Evolutionary conservation across 1,140 invertebrate species (phyloP).

Genomic region (Cyclina sinensis): DNA sequence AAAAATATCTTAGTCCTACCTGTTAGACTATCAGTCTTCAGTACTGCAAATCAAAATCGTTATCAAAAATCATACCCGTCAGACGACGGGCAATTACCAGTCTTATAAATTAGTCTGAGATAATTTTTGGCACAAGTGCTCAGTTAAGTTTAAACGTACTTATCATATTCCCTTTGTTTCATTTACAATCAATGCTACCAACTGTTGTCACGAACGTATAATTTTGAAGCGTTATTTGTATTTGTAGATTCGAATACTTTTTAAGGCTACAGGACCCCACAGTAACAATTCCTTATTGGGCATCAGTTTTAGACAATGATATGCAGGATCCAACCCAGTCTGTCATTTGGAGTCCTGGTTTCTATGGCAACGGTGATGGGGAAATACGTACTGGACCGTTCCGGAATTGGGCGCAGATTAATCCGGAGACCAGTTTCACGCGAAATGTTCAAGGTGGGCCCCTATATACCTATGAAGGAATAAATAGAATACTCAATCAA

Average conservation of each 20-base stretch:
- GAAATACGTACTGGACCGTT: conserved; percentile 84
- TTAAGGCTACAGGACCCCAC: conserved; percentile 19
- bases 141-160: too few relatives aligned
- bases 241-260: conserved; percentile 46
- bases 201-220: too few relatives aligned
- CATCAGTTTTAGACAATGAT: conserved; percentile 78
- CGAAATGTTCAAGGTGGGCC: conserved; percentile 56
- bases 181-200: too few relatives aligned
- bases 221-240: not conserved
- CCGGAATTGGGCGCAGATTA: conserved; percentile 39
- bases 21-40: too few relatives aligned
- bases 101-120: too few relatives aligned
- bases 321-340: conserved; percentile 80
- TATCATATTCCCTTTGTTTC: too few relatives aligned
- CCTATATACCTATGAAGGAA: conserved; percentile 57
- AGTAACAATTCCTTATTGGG: conserved; percentile 85
- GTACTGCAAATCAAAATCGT: too few relatives aligned
- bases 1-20: too few relatives aligned
- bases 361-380: conserved; percentile 85
- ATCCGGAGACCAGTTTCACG: conserved; percentile 2
- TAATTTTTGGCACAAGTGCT: too few relatives aligned
- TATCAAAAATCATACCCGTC: too few relatives aligned
- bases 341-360: conserved; percentile 79
- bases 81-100: too few relatives aligned
- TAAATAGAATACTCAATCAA: conserved; percentile 61